Evolutionary conservation across 2,113 vertebrate genomes (phyloP).

Genomic region (Laticauda colubrina): DNA sequence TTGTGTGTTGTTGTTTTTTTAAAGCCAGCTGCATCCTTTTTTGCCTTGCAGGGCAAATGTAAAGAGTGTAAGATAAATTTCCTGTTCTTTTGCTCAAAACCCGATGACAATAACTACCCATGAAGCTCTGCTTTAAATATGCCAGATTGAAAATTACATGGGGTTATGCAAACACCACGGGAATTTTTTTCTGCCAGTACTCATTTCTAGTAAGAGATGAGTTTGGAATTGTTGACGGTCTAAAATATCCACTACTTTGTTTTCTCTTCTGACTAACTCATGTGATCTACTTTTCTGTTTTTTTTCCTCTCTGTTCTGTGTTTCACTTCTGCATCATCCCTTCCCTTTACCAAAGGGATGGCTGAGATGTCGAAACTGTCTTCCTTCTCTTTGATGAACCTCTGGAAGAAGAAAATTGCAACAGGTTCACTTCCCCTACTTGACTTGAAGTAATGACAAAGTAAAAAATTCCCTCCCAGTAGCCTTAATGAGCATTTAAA

Average conservation of each 20-base stretch:
- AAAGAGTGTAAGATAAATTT: background rate
- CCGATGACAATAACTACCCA: background rate
- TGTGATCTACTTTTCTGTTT: background rate
- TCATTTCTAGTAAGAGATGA: background rate
- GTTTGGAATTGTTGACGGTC: background rate
- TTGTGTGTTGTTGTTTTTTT: background rate
- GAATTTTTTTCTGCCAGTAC: background rate
- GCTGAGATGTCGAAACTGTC: background rate
- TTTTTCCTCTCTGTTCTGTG: background rate
- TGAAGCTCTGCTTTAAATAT: background rate
- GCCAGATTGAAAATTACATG: background rate
- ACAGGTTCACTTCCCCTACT: background rate
- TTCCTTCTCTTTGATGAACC: fast-evolving
- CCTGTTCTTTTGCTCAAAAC: background rate
- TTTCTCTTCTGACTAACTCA: background rate
- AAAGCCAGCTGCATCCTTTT: background rate
- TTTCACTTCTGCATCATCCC: background rate
- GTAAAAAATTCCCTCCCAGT: background rate
- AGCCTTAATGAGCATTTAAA: background rate
- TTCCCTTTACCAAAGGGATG: background rate
- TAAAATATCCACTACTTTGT: background rate
- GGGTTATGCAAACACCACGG: background rate
- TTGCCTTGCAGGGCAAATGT: background rate
- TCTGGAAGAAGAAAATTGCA: background rate
- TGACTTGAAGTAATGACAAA: background rate